Base-by-base conservation (phyloP, 2,888 invertebrate species). In the Agapetus fuscipes region DNA sequence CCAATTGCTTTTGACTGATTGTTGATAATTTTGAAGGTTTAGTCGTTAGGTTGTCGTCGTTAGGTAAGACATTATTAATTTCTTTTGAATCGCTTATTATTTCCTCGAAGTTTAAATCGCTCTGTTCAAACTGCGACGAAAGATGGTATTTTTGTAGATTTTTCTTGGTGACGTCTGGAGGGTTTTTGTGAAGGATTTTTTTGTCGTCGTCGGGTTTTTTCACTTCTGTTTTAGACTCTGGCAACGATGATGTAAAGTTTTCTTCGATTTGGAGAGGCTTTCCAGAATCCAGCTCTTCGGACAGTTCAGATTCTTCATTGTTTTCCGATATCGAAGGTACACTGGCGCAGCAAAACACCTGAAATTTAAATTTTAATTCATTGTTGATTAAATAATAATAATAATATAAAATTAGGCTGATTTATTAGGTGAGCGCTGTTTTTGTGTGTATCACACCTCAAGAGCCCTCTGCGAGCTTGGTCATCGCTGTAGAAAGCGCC, bases 291-390 rank as follows among this genome's bases (percentile, higher is more conserved):
- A 37, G 16, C n/a, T 44, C 41, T 14, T 37, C 34, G 12, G 32
- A 34, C 9, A 41, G 15, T 15, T 41, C 27, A 6, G 37, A 11
- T 17, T 47, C 47, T 7, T 33, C 38, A 6, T 44, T 39, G 14
- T 32, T 35, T 6, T 46, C 43, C 9, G 36, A 17, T 11, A 25
- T 26, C 25, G 15, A 11, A 11, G 41, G 33, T 6, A 17, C 14
- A 24, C 20, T 12, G 6, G 30, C 16, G 30, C 47, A 47, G 30
- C 47, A 47, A 16, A 30, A 42, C 11, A 44, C 35, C 47, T 47
- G 31, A 12, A 39, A 42, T 33, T 17, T 15, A 12, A 34, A 39
- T 12, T 35, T 24, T 12, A 31, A 31, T 12, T n/a, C n/a, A n/a
- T n/a, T n/a, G n/a, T n/a, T n/a, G n/a, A n/a, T n/a, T n/a, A n/a